Evolutionary conservation across 1,140 invertebrate genomes (phyloP).

Genomic region (Diabrotica virgifera): DNA sequence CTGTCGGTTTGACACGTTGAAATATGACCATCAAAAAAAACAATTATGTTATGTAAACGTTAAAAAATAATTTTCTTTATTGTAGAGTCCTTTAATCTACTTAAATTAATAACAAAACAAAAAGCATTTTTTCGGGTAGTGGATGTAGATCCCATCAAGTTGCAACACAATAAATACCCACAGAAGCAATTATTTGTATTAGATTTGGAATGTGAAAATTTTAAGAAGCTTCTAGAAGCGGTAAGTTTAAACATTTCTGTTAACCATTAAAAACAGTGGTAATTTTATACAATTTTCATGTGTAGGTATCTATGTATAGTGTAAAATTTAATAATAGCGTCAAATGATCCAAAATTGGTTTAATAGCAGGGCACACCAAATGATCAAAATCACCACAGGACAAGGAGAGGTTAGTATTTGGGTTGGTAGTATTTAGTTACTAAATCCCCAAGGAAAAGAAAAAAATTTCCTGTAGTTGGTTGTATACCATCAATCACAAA

Average conservation of each 20-base stretch:
- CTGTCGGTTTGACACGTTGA: too few relatives aligned
- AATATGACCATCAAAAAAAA: too few relatives aligned
- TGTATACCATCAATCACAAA: too few relatives aligned
- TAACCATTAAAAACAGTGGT: too few relatives aligned
- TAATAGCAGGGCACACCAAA: neutral
- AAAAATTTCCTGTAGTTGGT: too few relatives aligned
- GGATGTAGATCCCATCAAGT: neutral
- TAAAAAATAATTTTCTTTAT: neutral
- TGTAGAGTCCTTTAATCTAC: slow-evolving; percentile 11
- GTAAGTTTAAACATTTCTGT: slow-evolving; percentile 10
- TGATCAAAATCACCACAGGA: neutral
- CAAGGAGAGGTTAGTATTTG: neutral
- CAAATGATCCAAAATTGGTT: neutral
- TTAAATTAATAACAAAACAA: slow-evolving; percentile 4
- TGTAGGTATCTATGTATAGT: too few relatives aligned
- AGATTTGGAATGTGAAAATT: slow-evolving; percentile 15
- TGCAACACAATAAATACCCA: neutral
- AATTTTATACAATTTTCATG: too few relatives aligned
- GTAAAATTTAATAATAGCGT: too few relatives aligned
- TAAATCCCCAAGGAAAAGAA: too few relatives aligned
- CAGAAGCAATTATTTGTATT: slow-evolving; percentile 10
- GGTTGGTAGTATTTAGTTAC: neutral
- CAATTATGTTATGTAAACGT: too few relatives aligned
- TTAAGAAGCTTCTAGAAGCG: neutral
- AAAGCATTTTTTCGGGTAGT: neutral